These are phyloP conservation scores for Peromyscus aztecus DNA, from an alignment of 2,797 vertebrate species.

Conservation along the genomic window DNA sequence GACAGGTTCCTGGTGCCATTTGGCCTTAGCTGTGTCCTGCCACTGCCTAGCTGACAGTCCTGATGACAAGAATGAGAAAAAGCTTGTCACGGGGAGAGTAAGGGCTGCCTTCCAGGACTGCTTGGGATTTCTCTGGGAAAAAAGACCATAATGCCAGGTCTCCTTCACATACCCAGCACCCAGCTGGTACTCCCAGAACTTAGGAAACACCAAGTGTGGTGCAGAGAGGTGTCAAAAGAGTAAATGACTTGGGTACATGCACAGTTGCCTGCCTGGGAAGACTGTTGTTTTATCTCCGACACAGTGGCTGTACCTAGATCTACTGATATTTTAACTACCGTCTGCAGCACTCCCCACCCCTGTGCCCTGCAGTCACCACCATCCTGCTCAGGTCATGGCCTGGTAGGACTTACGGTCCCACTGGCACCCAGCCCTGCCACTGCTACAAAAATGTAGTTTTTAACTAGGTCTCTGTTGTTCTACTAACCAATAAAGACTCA, in stretches of 20 bases:
- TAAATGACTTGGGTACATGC: no score
- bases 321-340: not conserved
- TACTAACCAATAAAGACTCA: not conserved
- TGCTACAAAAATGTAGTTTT: not conserved
- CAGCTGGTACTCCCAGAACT: not conserved
- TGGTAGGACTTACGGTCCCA: not conserved
- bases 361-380: not conserved
- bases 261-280: not conserved
- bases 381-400: not conserved
- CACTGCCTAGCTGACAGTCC: not conserved
- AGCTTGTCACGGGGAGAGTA: not conserved
- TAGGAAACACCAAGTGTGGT: not conserved
- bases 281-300: not conserved
- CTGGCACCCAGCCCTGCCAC: not conserved
- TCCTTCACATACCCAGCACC: not conserved
- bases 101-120: not conserved
- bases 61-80: not conserved
- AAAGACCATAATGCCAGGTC: not conserved
- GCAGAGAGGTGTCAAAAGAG: not conserved
- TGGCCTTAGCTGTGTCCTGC: not conserved
- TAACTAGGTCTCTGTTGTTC: not conserved
- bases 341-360: not conserved
- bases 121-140: not conserved
- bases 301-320: not conserved
- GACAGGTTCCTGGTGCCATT: not conserved